Evolutionary conservation across 2,888 invertebrate species (phyloP).

Genomic region (Hedya salicella): DNA sequence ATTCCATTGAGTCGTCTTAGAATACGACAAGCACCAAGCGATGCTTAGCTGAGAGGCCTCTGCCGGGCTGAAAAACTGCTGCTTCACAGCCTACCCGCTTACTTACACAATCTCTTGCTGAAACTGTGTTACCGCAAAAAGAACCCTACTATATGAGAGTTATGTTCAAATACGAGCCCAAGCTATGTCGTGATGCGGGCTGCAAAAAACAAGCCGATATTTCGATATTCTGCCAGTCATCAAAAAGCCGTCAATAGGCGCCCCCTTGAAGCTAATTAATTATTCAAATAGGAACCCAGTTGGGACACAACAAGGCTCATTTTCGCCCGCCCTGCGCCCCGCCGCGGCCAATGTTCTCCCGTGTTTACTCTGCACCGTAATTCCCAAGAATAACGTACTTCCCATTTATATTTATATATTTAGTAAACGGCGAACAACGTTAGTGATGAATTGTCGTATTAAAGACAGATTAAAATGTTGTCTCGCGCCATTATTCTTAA

Average conservation of each 20-base stretch:
- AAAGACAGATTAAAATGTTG: constrained; percentile 21
- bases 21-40: constrained; percentile 11
- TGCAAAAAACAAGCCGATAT: constrained; percentile 47
- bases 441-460: constrained; percentile 13
- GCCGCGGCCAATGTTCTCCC: constrained; percentile 58
- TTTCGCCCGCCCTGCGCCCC: constrained; percentile 47
- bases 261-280: constrained; percentile 49
- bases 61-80: constrained; percentile 23
- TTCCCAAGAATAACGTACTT: constrained; percentile 55
- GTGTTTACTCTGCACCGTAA: constrained; percentile 64
- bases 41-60: constrained; percentile 12
- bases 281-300: constrained; percentile 48
- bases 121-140: background rate
- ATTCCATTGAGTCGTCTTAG: constrained; percentile 33
- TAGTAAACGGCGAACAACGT: constrained; percentile 21
- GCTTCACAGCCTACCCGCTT: background rate
- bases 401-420: constrained; percentile 44
- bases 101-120: constrained; percentile 12
- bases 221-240: constrained; percentile 67
- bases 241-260: constrained; percentile 68
- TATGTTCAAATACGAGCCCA: background rate
- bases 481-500: constrained; percentile 21
- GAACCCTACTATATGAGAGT: background rate
- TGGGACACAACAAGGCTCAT: constrained; percentile 45
- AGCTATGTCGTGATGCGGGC: background rate